phyloP scores from a whole-genome alignment of 2,888 invertebrate genomes.

The Leptarthrus brevirostris region DNA sequence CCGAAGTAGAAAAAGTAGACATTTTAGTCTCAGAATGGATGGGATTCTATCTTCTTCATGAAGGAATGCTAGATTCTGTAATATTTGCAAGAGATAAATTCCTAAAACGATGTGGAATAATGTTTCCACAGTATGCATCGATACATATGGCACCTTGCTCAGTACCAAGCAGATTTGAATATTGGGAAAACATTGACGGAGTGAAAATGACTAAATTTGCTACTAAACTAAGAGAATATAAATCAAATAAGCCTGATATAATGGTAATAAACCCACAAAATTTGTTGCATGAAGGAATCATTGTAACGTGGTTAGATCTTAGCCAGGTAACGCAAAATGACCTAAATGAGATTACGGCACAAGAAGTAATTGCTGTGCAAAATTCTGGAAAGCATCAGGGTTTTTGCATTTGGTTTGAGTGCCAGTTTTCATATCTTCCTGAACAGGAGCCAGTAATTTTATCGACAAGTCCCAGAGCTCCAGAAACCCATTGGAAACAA shows the following conservation, averaged over 20 bases:
- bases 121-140: constrained; percentile 79
- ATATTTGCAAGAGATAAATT: constrained; percentile 84
- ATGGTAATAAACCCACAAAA: constrained; percentile 70
- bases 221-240: constrained; percentile 72
- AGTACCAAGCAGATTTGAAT: constrained; percentile 73
- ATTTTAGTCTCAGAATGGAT: constrained; percentile 97
- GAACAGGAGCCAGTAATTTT: constrained; percentile 72
- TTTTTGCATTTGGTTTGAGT: constrained; percentile 84
- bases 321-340: constrained; percentile 72
- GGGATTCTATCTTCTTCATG: constrained; percentile 95
- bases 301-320: constrained; percentile 77
- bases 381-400: constrained; percentile 75
- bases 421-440: constrained; percentile 77
- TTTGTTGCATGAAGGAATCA: constrained; percentile 74
- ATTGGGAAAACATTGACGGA: constrained; percentile 85
- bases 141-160: constrained; percentile 69
- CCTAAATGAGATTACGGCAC: constrained; percentile 71
- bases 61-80: constrained; percentile 95
- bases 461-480: constrained; percentile 80
- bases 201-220: constrained; percentile 80
- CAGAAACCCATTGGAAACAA: constrained; percentile 94
- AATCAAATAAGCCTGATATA: constrained; percentile 75
- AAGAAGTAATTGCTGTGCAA: constrained; percentile 71
- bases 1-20: constrained; percentile 77
- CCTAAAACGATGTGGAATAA: constrained; percentile 76